These are phyloP conservation scores for Palythoa grandis DNA, from an alignment of 92 coral and sea anemone genomes.

Conservation along the genomic window DNA sequence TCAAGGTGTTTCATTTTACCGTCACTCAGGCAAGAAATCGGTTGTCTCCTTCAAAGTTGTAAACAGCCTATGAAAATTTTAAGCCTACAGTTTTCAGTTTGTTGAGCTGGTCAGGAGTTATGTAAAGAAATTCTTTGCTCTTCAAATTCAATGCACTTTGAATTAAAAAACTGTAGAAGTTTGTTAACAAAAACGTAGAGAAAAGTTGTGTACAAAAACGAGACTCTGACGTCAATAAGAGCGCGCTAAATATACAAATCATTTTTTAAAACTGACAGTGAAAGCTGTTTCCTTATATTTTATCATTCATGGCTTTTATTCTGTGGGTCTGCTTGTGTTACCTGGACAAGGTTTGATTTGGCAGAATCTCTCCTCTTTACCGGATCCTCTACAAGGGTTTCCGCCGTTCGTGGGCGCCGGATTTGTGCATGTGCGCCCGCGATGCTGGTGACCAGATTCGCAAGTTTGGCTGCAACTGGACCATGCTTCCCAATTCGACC, in stretches of 20 bases:
- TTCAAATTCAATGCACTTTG: no score
- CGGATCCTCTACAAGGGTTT: constrained; percentile 7
- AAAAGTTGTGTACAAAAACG: no score
- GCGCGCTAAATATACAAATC: neutral
- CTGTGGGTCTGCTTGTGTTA: neutral
- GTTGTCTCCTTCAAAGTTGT: no score
- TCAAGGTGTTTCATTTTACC: no score
- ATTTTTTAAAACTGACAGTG: neutral
- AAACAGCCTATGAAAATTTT: no score
- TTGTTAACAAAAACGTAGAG: no score
- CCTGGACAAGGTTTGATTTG: constrained; percentile 27
- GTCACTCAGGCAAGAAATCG: no score
- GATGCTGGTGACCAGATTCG: constrained; percentile 22
- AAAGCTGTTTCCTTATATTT: neutral
- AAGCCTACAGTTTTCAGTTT: no score
- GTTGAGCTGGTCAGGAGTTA: no score
- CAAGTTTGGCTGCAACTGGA: constrained; percentile 5
- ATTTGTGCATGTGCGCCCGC: constrained; percentile 12
- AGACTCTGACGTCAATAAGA: no score
- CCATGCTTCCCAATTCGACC: constrained; percentile 12
- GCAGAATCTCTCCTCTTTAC: constrained; percentile 1
- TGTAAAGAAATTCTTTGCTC: no score
- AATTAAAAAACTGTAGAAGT: no score
- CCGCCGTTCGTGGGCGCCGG: constrained; percentile 11
- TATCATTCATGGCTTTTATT: neutral